Evolutionary conservation across 1,140 invertebrate genomes (phyloP).

Genomic region (Papilio xuthus): DNA sequence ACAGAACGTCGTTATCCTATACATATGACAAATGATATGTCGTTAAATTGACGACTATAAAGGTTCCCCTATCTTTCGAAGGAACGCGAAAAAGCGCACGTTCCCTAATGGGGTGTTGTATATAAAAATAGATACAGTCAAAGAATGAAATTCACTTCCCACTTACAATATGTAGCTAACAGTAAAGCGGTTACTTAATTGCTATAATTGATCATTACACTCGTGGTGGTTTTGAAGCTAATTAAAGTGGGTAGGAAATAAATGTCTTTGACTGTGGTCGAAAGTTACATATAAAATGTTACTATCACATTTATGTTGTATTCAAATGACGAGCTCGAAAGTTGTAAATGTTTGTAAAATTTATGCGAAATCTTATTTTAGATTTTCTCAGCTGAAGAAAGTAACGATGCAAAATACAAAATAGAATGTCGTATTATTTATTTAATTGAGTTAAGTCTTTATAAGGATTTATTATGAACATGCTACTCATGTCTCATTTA

Average conservation of each 20-base stretch:
- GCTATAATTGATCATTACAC: too few species aligned
- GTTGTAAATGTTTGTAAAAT: background rate
- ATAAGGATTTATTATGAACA: too few species aligned
- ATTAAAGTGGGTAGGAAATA: too few species aligned
- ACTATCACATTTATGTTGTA: background rate
- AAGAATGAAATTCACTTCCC: background rate
- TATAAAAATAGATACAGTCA: background rate
- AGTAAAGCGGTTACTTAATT: too few species aligned
- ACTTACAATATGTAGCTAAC: background rate
- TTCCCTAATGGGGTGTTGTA: background rate
- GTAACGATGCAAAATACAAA: too few species aligned
- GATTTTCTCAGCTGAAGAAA: background rate
- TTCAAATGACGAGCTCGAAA: background rate
- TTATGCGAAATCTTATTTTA: background rate
- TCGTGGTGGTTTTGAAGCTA: too few species aligned
- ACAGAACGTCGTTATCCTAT: background rate
- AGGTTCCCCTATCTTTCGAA: background rate
- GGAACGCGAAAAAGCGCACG: background rate
- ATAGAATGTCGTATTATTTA: too few species aligned
- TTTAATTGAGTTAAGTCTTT: too few species aligned
- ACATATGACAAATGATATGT: background rate
- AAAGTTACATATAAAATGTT: background rate
- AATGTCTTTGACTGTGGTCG: too few species aligned
- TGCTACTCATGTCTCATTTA: background rate
- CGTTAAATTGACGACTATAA: conserved; percentile 5